phyloP scores from a whole-genome alignment of 2,113 vertebrate genomes.

The Microcebus tavaratra region DNA sequence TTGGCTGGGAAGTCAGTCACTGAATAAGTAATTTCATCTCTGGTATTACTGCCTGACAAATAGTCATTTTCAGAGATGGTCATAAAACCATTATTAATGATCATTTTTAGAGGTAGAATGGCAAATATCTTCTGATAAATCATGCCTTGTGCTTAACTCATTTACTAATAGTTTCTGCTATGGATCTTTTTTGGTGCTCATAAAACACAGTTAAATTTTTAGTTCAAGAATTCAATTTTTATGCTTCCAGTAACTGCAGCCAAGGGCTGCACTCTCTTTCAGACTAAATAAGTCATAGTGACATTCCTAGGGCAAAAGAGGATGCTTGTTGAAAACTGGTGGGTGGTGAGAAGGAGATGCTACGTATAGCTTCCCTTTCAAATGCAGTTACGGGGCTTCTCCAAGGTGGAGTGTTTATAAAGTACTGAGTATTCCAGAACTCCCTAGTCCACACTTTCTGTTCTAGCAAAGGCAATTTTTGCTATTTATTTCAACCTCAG shows the following conservation, averaged over 20 bases:
- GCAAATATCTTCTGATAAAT: slow-evolving; percentile 6
- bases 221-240: slow-evolving; percentile 62
- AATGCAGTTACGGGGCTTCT: not conserved
- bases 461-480: slow-evolving; percentile 9
- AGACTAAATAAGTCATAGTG: slow-evolving; percentile 44
- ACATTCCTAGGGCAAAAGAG: slow-evolving; percentile 28
- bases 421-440: not conserved
- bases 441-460: not conserved
- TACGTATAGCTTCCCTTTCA: not conserved
- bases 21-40: slow-evolving; percentile 56
- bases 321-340: not conserved
- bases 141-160: not conserved
- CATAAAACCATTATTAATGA: slow-evolving; percentile 31
- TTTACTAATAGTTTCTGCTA: slow-evolving; percentile 12
- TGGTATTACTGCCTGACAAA: slow-evolving; percentile 29
- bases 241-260: slow-evolving; percentile 40
- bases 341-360: not conserved
- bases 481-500: not conserved
- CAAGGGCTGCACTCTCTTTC: slow-evolving; percentile 13
- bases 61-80: slow-evolving; percentile 7
- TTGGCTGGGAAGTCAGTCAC: slow-evolving; percentile 29
- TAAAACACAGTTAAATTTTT: slow-evolving; percentile 54
- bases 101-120: not conserved
- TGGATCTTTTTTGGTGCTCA: slow-evolving; percentile 42
- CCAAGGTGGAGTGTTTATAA: not conserved